Conservation (phyloP, 2,888 invertebrate species). For the Disparrhopalites patrizii region DNA sequence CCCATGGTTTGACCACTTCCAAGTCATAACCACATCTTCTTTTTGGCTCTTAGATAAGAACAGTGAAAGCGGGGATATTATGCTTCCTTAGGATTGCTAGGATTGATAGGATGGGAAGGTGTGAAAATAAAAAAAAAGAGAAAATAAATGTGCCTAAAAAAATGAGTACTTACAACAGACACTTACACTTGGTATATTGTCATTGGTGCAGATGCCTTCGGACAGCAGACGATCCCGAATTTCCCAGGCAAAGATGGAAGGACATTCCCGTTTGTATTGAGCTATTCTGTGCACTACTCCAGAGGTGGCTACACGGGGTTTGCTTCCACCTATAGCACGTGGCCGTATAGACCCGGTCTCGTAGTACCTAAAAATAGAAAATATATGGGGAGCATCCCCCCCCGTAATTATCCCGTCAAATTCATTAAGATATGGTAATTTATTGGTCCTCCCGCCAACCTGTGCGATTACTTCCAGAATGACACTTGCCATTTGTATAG, state of each 20-base stretch:
- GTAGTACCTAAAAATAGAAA: constrained; percentile 75
- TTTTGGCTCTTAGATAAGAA: neutral
- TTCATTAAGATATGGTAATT: too few relatives aligned
- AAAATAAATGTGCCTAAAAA: neutral
- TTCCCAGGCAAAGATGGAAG: constrained; percentile 98
- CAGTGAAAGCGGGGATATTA: neutral
- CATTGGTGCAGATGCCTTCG: constrained; percentile 93
- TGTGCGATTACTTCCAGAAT: too few relatives aligned
- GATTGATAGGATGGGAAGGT: neutral
- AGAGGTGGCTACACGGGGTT: constrained; percentile 90
- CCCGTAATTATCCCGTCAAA: too few relatives aligned
- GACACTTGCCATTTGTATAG: too few relatives aligned
- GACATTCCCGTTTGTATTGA: constrained; percentile 94
- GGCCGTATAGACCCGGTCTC: constrained; percentile 97
- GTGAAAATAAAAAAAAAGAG: neutral
- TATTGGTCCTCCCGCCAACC: too few relatives aligned
- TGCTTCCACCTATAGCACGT: constrained; percentile 93
- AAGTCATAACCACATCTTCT: neutral
- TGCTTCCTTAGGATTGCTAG: neutral
- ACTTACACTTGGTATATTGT: constrained; percentile 98
- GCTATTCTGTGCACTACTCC: constrained; percentile 93
- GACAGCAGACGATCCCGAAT: constrained; percentile 89
- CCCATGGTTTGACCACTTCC: neutral
- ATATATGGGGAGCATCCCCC: too few relatives aligned
- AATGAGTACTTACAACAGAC: neutral